These are phyloP conservation scores for Haliclona indistincta DNA, from an alignment of 37 sponge, comb jelly and placozoan species.

Conservation along the genomic window DNA sequence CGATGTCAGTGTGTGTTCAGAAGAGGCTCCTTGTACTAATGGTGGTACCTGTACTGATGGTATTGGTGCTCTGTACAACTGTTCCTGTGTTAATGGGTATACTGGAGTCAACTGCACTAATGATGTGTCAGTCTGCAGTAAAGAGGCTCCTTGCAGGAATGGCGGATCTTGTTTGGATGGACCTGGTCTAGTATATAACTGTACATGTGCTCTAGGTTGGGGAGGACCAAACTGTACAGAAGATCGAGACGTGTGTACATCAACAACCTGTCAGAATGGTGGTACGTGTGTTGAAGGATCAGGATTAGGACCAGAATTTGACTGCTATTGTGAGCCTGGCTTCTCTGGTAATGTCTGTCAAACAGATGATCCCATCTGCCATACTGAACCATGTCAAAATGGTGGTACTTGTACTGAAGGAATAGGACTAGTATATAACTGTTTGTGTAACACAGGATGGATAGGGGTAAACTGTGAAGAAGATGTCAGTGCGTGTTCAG, in stretches of 20 bases:
- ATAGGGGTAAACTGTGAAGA: constrained; percentile 32
- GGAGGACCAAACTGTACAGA: constrained; percentile 22
- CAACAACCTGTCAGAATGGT: constrained; percentile 56
- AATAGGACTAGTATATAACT: background rate
- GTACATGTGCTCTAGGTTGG: constrained; percentile 48
- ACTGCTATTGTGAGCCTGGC: constrained; percentile 14
- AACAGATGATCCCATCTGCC: background rate
- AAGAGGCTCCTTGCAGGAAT: constrained; percentile 31
- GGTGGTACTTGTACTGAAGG: constrained; percentile 44
- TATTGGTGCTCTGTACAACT: constrained; percentile 17
- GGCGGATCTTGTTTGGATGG: constrained; percentile 57
- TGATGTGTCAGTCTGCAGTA: constrained; percentile 20
- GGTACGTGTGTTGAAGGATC: constrained; percentile 50
- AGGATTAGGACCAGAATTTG: constrained; percentile 1
- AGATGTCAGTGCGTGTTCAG: constrained; percentile 8
- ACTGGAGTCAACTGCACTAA: constrained; percentile 43
- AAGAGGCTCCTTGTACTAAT: constrained; percentile 31
- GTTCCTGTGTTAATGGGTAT: constrained; percentile 55
- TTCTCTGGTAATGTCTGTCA: constrained; percentile 53
- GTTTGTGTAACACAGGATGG: background rate
- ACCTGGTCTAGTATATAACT: constrained; percentile 29
- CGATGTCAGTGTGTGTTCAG: constrained; percentile 30
- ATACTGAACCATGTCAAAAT: constrained; percentile 31
- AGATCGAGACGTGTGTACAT: constrained; percentile 14
- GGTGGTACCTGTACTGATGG: constrained; percentile 60